Conservation (phyloP, 2,888 invertebrate species). For the Cremastinae sp. region DNA sequence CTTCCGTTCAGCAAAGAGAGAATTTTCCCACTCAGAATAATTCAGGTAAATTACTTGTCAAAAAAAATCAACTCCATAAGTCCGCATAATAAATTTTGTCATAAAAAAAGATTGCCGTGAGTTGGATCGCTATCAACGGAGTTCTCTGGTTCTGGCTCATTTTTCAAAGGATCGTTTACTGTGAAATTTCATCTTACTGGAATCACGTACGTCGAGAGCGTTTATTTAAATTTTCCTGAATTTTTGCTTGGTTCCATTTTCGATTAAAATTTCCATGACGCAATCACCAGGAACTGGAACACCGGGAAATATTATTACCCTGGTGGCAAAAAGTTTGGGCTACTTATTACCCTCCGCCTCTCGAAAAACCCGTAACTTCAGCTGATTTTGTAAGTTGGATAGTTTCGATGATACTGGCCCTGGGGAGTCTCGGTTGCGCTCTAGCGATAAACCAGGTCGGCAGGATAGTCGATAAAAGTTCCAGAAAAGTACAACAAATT, state of each 20-base stretch:
- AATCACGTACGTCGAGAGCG: conserved; percentile 69
- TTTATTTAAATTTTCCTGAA: conserved; percentile 1
- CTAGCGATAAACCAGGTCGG: conserved; percentile 44
- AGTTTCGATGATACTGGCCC: conserved; percentile 71
- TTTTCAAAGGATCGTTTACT: conserved; percentile 74
- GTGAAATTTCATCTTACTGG: conserved; percentile 73
- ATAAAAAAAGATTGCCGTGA: conserved; percentile 65
- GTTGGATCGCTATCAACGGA: conserved; percentile 70
- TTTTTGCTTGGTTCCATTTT: background rate
- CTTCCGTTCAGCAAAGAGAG: conserved; percentile 44
- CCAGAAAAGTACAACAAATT: conserved; percentile 42
- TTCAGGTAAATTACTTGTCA: conserved; percentile 68
- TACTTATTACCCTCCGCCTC: conserved; percentile 70
- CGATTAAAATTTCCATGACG: background rate
- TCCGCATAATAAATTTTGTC: no score
- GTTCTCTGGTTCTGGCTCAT: conserved; percentile 75
- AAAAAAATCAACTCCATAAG: no score
- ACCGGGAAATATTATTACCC: conserved; percentile 66
- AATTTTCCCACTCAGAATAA: conserved; percentile 55
- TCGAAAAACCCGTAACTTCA: conserved; percentile 70
- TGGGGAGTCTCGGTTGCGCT: conserved; percentile 62
- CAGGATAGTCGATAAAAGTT: conserved; percentile 34
- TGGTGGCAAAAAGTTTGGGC: conserved; percentile 77
- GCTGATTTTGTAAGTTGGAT: conserved; percentile 75
- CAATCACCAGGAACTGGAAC: conserved; percentile 68